Conservation (phyloP, 2,797 vertebrate species). For the Liasis olivaceus region DNA sequence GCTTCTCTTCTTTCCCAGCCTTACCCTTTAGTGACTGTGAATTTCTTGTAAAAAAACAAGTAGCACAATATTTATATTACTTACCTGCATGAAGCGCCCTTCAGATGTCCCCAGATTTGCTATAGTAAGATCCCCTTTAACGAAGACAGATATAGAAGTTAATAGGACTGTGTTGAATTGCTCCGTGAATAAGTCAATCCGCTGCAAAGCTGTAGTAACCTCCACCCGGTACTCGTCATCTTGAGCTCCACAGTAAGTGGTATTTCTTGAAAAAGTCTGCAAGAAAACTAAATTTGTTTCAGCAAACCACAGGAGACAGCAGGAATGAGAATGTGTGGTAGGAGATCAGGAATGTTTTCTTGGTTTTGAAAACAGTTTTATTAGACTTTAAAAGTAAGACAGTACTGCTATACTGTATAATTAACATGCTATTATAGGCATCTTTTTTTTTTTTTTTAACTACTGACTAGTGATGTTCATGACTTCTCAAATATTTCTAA, state of each 20-base stretch:
- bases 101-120: conserved; percentile 90
- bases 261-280: conserved; percentile 87
- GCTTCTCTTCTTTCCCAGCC: neutral
- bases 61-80: neutral
- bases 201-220: conserved; percentile 87
- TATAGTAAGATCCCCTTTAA: conserved; percentile 85
- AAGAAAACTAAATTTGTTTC: conserved; percentile 67
- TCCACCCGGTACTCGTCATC: conserved; percentile 89
- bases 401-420: neutral
- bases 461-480: neutral
- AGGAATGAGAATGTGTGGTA: neutral
- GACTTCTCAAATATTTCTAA: neutral
- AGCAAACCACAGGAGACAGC: neutral
- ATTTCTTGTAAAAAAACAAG: neutral
- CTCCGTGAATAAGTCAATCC: conserved; percentile 90
- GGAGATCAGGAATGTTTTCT: conserved; percentile 14
- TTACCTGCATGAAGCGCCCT: conserved; percentile 94
- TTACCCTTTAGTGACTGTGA: neutral
- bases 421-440: neutral
- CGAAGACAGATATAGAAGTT: conserved; percentile 88
- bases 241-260: conserved; percentile 83
- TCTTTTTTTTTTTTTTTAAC: no score
- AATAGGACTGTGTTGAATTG: conserved; percentile 87
- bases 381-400: neutral
- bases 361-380: neutral